phyloP scores from a whole-genome alignment of 2,888 invertebrate genomes.

The Andrena marginata region DNA sequence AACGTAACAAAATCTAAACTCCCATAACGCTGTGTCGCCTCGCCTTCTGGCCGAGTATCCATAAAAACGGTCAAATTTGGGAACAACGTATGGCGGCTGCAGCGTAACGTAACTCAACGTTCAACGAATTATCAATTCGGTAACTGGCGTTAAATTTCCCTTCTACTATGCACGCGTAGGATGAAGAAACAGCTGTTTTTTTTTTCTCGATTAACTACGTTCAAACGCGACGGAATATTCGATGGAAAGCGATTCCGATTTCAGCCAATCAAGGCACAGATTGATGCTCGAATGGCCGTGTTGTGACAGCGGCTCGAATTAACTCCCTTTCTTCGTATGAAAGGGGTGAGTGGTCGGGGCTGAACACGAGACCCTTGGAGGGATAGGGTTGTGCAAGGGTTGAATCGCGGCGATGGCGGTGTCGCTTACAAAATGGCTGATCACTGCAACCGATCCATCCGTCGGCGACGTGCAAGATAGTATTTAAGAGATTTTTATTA shows the following conservation, averaged over 20 bases:
- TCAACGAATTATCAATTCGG: neutral
- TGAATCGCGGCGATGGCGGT: constrained; percentile 75
- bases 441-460: constrained; percentile 3
- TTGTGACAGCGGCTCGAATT: constrained; percentile 81
- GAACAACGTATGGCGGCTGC: neutral
- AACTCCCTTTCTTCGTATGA: constrained; percentile 70
- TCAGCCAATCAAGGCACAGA: constrained; percentile 72
- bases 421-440: constrained; percentile 80
- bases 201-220: constrained; percentile 35
- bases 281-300: constrained; percentile 81
- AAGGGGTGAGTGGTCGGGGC: constrained; percentile 72
- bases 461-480: neutral
- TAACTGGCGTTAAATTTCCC: neutral
- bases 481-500: neutral
- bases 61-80: neutral
- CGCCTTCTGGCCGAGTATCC: neutral
- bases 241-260: constrained; percentile 54
- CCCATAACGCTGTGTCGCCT: constrained; percentile 13
- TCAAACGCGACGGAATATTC: neutral
- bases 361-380: constrained; percentile 59
- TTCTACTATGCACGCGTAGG: too few species aligned
- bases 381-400: constrained; percentile 80
- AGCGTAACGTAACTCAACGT: neutral
- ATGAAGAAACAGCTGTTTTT: constrained; percentile 38
- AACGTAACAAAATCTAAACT: constrained; percentile 63